phyloP scores from a whole-genome alignment of 2,113 vertebrate genomes.

The Psephotus haematonotus region DNA sequence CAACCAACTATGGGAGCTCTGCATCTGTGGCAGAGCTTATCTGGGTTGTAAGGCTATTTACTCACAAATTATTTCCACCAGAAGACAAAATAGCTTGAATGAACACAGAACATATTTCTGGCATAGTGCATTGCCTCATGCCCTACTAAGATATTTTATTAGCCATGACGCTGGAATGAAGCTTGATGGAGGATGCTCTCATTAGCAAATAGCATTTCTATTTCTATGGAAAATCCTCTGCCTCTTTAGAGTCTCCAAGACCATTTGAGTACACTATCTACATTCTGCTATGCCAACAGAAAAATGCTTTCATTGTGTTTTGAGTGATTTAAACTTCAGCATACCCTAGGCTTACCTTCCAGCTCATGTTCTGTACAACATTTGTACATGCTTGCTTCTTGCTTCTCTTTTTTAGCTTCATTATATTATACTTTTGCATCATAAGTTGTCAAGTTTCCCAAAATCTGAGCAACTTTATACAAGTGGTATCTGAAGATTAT shows the following conservation, averaged over 20 bases:
- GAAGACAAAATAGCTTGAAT: background rate
- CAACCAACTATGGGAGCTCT: background rate
- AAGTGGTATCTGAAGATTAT: background rate
- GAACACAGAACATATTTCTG: background rate
- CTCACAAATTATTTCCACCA: background rate
- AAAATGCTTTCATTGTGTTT: background rate
- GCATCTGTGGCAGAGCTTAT: background rate
- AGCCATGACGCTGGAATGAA: background rate
- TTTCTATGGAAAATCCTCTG: background rate
- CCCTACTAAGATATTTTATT: background rate
- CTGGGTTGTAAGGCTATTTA: background rate
- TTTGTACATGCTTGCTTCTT: background rate
- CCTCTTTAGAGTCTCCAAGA: background rate
- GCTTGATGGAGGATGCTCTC: background rate
- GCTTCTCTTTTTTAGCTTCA: background rate
- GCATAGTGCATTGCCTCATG: background rate
- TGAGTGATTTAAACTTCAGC: background rate
- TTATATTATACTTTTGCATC: background rate
- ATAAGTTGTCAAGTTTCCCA: background rate
- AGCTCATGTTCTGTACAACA: background rate
- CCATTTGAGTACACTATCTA: background rate
- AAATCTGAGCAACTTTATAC: background rate
- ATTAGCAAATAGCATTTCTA: background rate
- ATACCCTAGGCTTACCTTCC: background rate
- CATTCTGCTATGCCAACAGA: background rate